Percentiles rank a stretch among this genome's conserved stretches.
These are phyloP conservation scores for Indicator indicator DNA, from an alignment of 2,113 vertebrate species.

Conservation along the genomic window DNA sequence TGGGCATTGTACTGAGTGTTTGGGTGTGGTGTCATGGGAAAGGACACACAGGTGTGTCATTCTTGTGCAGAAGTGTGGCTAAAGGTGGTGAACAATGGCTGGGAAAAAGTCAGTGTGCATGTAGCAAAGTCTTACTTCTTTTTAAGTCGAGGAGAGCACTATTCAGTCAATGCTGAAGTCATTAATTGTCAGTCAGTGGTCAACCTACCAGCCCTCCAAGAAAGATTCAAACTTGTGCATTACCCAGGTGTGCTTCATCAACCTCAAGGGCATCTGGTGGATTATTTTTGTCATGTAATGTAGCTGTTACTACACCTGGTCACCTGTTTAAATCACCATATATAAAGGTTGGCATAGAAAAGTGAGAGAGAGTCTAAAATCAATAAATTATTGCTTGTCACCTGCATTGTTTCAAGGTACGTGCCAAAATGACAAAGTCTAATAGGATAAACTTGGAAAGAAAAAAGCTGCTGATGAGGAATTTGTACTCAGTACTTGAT, in stretches of 20 bases:
- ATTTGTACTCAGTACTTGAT: background rate
- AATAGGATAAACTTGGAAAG: background rate
- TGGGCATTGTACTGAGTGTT: rapidly evolving
- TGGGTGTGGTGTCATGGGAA: rapidly evolving
- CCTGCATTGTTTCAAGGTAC: background rate
- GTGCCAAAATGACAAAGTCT: background rate
- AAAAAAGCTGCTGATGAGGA: background rate
- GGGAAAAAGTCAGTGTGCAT: background rate
- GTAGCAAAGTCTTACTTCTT: background rate
- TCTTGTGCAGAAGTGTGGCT: background rate
- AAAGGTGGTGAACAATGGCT: background rate
- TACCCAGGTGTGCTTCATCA: background rate
- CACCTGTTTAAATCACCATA: background rate
- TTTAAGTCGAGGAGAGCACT: background rate
- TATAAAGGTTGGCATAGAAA: background rate
- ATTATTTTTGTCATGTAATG: background rate
- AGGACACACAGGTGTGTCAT: background rate
- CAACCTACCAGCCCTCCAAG: background rate
- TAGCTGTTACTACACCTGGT: background rate
- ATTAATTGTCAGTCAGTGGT: background rate
- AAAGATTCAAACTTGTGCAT: background rate
- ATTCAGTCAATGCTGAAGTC: rapidly evolving
- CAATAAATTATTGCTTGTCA: background rate
- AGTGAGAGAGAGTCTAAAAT: background rate
- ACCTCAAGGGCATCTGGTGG: background rate